Conservation (phyloP, 2,888 invertebrate genomes). For the Rhamphomyia laevipes region DNA sequence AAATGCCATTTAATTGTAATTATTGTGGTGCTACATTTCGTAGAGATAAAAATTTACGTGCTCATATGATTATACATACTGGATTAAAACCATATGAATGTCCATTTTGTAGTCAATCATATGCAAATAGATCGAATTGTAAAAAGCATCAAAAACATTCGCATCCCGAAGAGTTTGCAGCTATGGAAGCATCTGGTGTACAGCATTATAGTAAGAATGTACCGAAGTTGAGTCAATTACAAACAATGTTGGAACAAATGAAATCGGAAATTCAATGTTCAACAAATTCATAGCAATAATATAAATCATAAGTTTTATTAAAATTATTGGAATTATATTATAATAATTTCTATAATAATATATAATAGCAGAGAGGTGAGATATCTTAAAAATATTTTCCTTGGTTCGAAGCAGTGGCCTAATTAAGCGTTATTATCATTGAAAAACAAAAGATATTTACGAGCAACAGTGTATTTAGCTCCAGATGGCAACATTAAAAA, state of each 20-base stretch:
- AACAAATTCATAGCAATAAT: too few relatives aligned
- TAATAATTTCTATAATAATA: too few relatives aligned
- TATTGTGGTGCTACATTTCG: slow-evolving; percentile 7
- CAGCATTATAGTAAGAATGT: background rate
- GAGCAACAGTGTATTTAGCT: too few relatives aligned
- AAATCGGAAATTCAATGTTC: background rate
- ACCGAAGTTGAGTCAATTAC: background rate
- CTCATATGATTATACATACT: slow-evolving; percentile 35
- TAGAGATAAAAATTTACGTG: slow-evolving; percentile 6
- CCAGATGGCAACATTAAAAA: too few relatives aligned
- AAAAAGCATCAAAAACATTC: slow-evolving; percentile 35
- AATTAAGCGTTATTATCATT: too few relatives aligned
- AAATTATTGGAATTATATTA: too few relatives aligned
- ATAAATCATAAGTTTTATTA: too few relatives aligned
- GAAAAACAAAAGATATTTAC: too few relatives aligned
- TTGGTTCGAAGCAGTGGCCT: too few relatives aligned
- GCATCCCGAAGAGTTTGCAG: slow-evolving; percentile 34
- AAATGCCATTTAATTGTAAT: slow-evolving; percentile 14
- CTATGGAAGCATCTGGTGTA: slow-evolving; percentile 24
- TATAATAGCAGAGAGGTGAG: too few relatives aligned
- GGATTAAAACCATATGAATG: slow-evolving; percentile 35
- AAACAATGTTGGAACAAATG: background rate
- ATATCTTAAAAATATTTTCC: too few relatives aligned
- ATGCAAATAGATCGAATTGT: slow-evolving; percentile 37
- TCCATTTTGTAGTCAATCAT: slow-evolving; percentile 33